phyloP scores from a whole-genome alignment of 2,888 invertebrate genomes.

The Cyclophora punctaria region DNA sequence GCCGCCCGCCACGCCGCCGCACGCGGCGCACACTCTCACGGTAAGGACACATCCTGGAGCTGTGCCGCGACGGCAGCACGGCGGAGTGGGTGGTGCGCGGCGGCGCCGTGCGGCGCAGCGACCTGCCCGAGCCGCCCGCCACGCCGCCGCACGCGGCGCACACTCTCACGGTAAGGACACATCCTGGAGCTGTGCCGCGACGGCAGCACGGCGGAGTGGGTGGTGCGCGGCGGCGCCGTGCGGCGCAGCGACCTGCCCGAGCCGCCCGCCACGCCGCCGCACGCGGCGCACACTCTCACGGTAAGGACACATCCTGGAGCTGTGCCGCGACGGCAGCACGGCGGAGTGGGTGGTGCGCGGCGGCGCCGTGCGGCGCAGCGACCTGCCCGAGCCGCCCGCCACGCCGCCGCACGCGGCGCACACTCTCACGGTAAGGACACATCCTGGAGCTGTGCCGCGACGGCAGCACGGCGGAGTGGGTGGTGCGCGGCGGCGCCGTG shows the following conservation, averaged over 20 bases:
- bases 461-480: conserved; percentile 77
- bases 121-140: conserved; percentile 76
- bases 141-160: conserved; percentile 73
- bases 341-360: conserved; percentile 77
- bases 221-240: conserved; percentile 68
- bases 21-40: conserved; percentile 39
- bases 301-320: conserved; percentile 53
- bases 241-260: conserved; percentile 72
- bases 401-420: conserved; percentile 73
- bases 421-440: conserved; percentile 35
- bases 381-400: conserved; percentile 76
- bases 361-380: conserved; percentile 66
- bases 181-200: conserved; percentile 74
- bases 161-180: conserved; percentile 35
- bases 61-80: conserved; percentile 75
- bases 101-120: conserved; percentile 66
- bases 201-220: conserved; percentile 77
- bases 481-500: conserved; percentile 68
- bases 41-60: conserved; percentile 50
- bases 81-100: conserved; percentile 77
- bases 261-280: conserved; percentile 78
- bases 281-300: conserved; percentile 44
- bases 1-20: conserved; percentile 78
- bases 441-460: conserved; percentile 74
- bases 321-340: conserved; percentile 75